phyloP scores from a whole-genome alignment of 1,140 invertebrate genomes.

The Ruditapes philippinarum region DNA sequence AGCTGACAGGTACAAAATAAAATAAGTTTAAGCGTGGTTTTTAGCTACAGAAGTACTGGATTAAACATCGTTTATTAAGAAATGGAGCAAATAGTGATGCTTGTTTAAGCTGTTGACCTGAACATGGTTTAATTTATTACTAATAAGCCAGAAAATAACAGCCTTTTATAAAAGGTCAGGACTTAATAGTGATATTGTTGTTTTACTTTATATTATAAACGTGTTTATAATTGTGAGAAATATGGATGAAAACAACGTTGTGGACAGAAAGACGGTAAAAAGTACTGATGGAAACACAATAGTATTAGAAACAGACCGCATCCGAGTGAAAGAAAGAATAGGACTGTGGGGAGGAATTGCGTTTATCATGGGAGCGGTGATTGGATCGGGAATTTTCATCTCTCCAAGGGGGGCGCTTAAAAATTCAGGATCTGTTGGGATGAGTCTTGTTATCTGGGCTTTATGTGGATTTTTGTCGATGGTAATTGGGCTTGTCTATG shows the following conservation, averaged over 20 bases:
- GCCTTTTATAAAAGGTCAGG: no score
- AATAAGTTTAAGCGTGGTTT: no score
- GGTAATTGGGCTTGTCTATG: conserved; percentile 67
- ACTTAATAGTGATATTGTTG: no score
- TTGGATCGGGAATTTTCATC: conserved; percentile 50
- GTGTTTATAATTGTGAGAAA: no score
- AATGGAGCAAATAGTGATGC: no score
- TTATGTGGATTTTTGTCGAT: conserved; percentile 33
- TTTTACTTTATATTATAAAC: no score
- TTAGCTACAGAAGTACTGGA: no score
- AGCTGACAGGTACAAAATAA: no score
- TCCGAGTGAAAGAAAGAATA: conserved; percentile 25
- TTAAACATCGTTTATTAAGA: no score
- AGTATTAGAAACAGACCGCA: background rate
- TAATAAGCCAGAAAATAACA: no score
- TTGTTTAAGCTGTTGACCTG: no score
- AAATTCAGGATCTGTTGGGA: conserved; percentile 35
- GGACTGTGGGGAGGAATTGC: background rate
- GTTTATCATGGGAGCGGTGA: conserved; percentile 41
- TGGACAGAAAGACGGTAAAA: background rate
- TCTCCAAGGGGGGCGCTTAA: conserved; percentile 35
- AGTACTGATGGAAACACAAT: background rate
- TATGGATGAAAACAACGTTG: background rate
- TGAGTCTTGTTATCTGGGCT: conserved; percentile 35
- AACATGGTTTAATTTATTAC: no score